Evolutionary conservation across 2,888 invertebrate genomes (phyloP).

Genomic region (Trachelus tabidus): DNA sequence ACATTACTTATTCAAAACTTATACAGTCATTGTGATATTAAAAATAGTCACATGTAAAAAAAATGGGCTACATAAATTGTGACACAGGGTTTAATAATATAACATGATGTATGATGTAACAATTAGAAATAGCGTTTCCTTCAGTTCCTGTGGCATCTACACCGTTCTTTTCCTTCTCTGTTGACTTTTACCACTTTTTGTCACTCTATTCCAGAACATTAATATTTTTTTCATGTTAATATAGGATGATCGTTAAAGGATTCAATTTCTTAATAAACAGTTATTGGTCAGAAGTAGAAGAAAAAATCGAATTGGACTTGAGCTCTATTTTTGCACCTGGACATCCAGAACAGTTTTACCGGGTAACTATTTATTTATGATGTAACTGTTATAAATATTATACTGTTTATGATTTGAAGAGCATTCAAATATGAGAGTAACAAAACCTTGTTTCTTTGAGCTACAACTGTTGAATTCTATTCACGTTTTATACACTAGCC

Average conservation of each 20-base stretch:
- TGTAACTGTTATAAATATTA: background rate
- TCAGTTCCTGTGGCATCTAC: no score
- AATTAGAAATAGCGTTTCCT: no score
- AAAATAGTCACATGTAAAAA: no score
- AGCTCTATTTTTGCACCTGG: conserved; percentile 91
- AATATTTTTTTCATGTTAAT: conserved; percentile 18
- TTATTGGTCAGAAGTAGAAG: conserved; percentile 88
- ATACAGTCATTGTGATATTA: no score
- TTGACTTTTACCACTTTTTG: no score
- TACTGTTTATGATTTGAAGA: background rate
- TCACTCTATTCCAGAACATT: no score
- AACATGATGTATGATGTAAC: no score
- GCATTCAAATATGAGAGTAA: background rate
- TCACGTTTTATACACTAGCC: conserved; percentile 8
- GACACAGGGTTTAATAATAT: no score
- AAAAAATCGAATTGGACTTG: conserved; percentile 82
- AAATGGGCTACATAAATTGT: no score
- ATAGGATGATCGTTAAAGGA: conserved; percentile 68
- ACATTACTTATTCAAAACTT: no score
- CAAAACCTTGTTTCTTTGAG: no score
- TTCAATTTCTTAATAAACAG: conserved; percentile 86
- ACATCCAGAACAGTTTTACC: conserved; percentile 88
- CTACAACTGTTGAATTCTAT: conserved; percentile 6
- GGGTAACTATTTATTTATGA: conserved; percentile 55
- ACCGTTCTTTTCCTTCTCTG: no score